Conservation (phyloP, 2,797 vertebrate species). For the Mormyrops attenuatus region DNA sequence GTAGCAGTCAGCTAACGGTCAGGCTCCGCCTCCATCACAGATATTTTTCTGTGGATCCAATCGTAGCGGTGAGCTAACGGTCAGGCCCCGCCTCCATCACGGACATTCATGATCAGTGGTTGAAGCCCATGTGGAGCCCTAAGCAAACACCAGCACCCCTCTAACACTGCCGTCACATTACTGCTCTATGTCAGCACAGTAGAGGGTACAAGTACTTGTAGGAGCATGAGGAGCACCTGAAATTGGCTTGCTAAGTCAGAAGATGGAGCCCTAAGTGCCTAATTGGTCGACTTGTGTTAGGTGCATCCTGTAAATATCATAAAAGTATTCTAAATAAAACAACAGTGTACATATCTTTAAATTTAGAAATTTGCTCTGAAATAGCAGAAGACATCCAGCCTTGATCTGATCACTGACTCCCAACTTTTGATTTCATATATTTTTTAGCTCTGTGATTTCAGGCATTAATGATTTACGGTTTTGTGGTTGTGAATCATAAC, state of each 20-base stretch:
- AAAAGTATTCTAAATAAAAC: neutral
- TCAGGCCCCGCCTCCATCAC: slow-evolving; percentile 34
- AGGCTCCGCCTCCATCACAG: slow-evolving; percentile 41
- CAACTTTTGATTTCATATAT: neutral
- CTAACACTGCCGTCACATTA: neutral
- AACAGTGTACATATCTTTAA: neutral
- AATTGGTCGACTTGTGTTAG: neutral
- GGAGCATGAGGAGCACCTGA: neutral
- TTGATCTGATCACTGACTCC: neutral
- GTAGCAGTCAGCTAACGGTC: slow-evolving; percentile 61
- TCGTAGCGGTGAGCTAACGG: slow-evolving; percentile 64
- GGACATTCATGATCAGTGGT: slow-evolving; percentile 53
- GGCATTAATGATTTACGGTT: neutral
- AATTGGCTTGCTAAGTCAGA: neutral
- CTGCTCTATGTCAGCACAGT: neutral
- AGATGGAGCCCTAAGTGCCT: neutral
- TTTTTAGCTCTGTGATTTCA: neutral
- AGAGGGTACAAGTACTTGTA: neutral
- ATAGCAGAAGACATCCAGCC: neutral
- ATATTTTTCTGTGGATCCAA: slow-evolving; percentile 74
- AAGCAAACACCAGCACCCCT: neutral
- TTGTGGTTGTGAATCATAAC: neutral
- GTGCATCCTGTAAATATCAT: neutral
- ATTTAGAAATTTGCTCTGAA: neutral
- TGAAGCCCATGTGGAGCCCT: slow-evolving; percentile 66